These are phyloP conservation scores for Myiotriccus ornatus DNA, from an alignment of 2,797 vertebrate species.

Conservation along the genomic window DNA sequence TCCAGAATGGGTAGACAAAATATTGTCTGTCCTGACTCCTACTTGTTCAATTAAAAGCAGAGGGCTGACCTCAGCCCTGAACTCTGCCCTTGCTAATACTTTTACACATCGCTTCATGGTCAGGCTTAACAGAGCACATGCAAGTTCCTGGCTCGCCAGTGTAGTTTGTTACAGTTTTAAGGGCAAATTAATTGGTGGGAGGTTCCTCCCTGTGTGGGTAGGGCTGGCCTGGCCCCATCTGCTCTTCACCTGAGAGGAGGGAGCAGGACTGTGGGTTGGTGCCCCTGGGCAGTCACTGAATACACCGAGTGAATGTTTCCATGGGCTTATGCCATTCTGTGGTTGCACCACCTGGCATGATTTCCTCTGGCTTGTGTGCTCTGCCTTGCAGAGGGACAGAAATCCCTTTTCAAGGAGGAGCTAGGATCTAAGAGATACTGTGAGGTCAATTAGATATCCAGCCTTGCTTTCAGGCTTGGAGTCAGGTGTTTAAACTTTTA, in stretches of 20 bases:
- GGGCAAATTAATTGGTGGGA: accelerated
- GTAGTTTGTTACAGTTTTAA: neutral
- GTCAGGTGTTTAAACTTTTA: neutral
- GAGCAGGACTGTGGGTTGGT: neutral
- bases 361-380: neutral
- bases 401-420: neutral
- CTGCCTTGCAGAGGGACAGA: neutral
- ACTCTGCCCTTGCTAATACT: neutral
- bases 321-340: neutral
- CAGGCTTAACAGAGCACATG: neutral
- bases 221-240: neutral
- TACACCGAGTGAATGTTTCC: accelerated
- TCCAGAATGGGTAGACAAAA: neutral
- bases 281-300: accelerated
- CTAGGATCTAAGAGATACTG: neutral
- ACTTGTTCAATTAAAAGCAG: constrained; percentile 26
- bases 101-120: neutral
- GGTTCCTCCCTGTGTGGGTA: neutral
- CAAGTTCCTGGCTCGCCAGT: neutral
- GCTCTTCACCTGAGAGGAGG: accelerated
- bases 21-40: constrained; percentile 9
- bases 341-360: neutral
- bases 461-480: neutral
- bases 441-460: neutral
- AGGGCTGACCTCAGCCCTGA: neutral